Evolutionary conservation across 2,113 vertebrate genomes (phyloP).

Genomic region (Sterrhoptilus dennistouni): DNA sequence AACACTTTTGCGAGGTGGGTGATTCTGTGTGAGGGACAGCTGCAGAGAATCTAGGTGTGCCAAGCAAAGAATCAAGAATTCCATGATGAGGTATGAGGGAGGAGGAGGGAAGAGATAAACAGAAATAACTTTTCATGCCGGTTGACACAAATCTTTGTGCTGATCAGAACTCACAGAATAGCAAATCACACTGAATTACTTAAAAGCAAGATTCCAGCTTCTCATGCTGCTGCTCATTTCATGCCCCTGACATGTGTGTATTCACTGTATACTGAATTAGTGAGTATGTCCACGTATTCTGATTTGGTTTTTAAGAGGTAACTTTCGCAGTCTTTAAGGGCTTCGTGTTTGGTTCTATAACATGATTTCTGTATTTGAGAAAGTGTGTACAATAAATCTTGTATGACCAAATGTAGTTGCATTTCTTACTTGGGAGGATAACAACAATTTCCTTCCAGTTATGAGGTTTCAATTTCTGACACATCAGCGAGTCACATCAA

Average conservation of each 20-base stretch:
- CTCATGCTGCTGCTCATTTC: not conserved
- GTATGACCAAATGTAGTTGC: not conserved
- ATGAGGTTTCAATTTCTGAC: not conserved
- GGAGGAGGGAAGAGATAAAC: not conserved
- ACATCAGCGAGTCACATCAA: not conserved
- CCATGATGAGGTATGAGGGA: not conserved
- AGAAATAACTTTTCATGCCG: not conserved
- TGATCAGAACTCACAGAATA: not conserved
- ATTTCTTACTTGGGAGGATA: not conserved
- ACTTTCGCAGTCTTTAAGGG: not conserved
- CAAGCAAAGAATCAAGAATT: not conserved
- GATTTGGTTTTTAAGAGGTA: not conserved
- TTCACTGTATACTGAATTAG: not conserved
- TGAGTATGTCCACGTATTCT: not conserved
- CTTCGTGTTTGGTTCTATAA: not conserved
- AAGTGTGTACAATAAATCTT: not conserved
- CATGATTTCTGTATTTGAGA: not conserved
- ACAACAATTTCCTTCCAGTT: not conserved
- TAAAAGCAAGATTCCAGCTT: not conserved
- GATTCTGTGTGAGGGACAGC: not conserved
- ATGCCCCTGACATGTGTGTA: rapidly evolving
- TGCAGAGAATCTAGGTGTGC: not conserved
- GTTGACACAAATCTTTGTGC: not conserved
- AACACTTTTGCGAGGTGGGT: not conserved
- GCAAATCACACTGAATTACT: not conserved